A percentile compares a stretch with the other conserved stretches of the same genome.
Conservation (phyloP, 2,113 vertebrate species). For the Columba livia region DNA sequence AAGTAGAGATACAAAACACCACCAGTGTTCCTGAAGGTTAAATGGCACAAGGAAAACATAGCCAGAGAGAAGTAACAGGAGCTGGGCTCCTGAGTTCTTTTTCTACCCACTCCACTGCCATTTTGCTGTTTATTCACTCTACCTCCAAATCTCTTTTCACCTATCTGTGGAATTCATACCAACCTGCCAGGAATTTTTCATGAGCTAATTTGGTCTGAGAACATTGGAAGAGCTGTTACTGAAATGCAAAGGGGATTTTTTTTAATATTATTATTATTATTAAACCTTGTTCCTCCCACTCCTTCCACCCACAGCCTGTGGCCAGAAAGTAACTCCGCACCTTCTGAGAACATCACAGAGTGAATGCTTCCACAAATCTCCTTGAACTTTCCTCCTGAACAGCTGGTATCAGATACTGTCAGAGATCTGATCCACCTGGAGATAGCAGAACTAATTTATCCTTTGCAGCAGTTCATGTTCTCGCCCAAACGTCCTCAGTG, state of each 20-base stretch:
- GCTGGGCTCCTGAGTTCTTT: neutral
- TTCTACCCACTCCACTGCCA: neutral
- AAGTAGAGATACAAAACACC: neutral
- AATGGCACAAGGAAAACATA: neutral
- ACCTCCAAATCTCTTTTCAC: neutral
- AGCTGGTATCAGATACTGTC: neutral
- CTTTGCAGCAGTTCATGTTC: neutral
- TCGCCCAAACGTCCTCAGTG: neutral
- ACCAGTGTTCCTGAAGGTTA: neutral
- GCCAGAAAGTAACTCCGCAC: neutral
- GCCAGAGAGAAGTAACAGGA: neutral
- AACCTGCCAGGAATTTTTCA: constrained; percentile 17
- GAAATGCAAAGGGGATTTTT: constrained; percentile 2
- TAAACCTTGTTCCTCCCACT: neutral
- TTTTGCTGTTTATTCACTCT: neutral
- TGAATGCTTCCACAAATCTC: neutral
- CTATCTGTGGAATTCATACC: constrained; percentile 5
- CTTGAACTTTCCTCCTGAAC: neutral
- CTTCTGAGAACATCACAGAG: neutral
- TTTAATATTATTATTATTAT: neutral
- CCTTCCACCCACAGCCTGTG: neutral
- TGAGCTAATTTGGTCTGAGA: constrained; percentile 6
- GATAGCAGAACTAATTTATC: constrained; percentile 21
- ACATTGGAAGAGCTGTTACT: neutral
- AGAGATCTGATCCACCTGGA: constrained; percentile 12